Evolutionary conservation across 92 coral and sea anemone species (phyloP).

Genomic region (Porites cylindrica): DNA sequence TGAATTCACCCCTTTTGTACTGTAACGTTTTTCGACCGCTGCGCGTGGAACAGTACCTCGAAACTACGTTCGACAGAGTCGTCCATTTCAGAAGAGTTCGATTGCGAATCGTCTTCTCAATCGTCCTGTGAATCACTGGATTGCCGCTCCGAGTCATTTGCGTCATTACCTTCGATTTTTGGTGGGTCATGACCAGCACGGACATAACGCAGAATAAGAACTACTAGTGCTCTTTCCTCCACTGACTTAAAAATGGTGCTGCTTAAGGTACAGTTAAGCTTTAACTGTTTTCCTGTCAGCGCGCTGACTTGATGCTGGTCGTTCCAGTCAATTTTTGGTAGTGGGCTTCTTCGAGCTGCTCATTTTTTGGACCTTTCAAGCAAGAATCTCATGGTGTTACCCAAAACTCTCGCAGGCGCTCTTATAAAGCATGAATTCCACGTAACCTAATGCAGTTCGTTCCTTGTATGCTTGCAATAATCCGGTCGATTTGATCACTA

Average conservation of each 20-base stretch:
- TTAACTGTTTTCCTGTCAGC: constrained; percentile 43
- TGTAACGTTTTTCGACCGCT: no score
- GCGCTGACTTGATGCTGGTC: constrained; percentile 36
- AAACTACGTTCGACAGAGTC: no score
- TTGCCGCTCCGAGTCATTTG: no score
- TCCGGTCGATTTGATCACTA: background rate
- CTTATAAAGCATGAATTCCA: background rate
- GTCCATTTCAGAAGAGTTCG: no score
- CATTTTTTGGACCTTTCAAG: constrained; percentile 35
- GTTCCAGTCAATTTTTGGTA: constrained; percentile 53
- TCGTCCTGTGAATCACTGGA: no score
- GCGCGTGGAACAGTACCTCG: no score
- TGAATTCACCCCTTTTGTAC: no score
- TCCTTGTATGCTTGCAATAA: background rate
- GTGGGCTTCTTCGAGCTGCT: constrained; percentile 22
- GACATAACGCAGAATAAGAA: no score
- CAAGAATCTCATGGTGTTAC: constrained; percentile 22
- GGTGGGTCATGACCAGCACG: no score
- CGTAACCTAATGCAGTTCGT: background rate
- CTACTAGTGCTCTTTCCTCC: constrained; percentile 9
- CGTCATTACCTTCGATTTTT: no score
- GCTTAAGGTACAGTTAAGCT: constrained; percentile 19
- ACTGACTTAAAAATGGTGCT: constrained; percentile 16
- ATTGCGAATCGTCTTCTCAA: no score
- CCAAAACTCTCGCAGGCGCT: background rate